These are phyloP conservation scores for Panonychus citri DNA, from an alignment of 1,140 invertebrate genomes.

Conservation along the genomic window DNA sequence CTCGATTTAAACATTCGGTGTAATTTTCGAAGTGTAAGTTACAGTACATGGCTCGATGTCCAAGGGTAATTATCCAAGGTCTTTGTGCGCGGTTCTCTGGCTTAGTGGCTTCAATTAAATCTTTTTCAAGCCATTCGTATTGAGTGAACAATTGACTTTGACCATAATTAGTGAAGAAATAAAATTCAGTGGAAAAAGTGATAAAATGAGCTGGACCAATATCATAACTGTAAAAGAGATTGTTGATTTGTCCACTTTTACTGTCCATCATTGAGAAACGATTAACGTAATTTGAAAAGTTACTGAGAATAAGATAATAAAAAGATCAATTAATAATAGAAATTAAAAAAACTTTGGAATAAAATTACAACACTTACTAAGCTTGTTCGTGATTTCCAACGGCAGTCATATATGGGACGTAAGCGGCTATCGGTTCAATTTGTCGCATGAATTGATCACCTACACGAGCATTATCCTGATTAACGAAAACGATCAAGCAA, in stretches of 20 bases:
- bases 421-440: conserved; percentile 59
- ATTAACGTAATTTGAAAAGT: conserved; percentile 59
- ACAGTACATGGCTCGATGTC: conserved; percentile 95
- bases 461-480: conserved; percentile 42
- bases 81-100: conserved; percentile 34
- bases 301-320: conserved; percentile 30
- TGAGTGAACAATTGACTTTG: conserved; percentile 51
- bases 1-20: conserved; percentile 31
- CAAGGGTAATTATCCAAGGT: conserved; percentile 83
- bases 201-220: conserved; percentile 77
- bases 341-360: background rate
- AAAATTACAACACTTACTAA: conserved; percentile 42
- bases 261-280: conserved; percentile 35
- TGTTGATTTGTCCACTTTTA: conserved; percentile 9
- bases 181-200: conserved; percentile 75
- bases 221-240: conserved; percentile 27
- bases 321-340: background rate
- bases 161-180: conserved; percentile 67
- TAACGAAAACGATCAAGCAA: conserved; percentile 62
- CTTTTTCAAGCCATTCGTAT: conserved; percentile 64
- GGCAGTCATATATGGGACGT: conserved; percentile 71
- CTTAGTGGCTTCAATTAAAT: conserved; percentile 37
- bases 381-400: conserved; percentile 68
- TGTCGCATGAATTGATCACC: conserved; percentile 78
- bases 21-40: conserved; percentile 65